Evolutionary conservation across 2,888 invertebrate species (phyloP).

Genomic region (Spilosoma lubricipeda): DNA sequence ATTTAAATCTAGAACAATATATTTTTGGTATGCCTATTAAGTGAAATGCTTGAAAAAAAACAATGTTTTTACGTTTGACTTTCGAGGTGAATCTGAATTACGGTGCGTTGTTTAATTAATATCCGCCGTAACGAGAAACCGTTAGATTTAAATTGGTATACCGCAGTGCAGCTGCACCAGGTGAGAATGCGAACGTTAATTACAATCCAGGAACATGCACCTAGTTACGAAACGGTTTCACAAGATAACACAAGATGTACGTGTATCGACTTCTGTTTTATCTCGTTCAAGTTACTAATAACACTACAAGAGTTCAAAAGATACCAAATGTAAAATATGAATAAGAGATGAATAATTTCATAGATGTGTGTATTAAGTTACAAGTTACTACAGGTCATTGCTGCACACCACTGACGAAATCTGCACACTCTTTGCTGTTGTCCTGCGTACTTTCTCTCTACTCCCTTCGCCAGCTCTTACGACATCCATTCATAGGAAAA

Average conservation of each 20-base stretch:
- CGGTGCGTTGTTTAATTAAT: slow-evolving; percentile 37
- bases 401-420: too few relatives aligned
- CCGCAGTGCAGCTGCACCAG: slow-evolving; percentile 12
- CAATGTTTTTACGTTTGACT: not conserved
- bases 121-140: slow-evolving; percentile 28
- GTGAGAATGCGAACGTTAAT: slow-evolving; percentile 38
- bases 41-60: not conserved
- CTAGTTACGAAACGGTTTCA: slow-evolving; percentile 10
- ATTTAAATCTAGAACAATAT: too few relatives aligned
- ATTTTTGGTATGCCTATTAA: not conserved
- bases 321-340: not conserved
- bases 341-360: not conserved
- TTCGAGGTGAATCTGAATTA: not conserved
- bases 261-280: slow-evolving; percentile 16
- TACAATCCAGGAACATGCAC: slow-evolving; percentile 26
- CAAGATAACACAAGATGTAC: slow-evolving; percentile 34
- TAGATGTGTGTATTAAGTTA: not conserved
- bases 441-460: too few relatives aligned
- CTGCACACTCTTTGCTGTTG: too few relatives aligned
- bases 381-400: too few relatives aligned
- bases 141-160: slow-evolving; percentile 19
- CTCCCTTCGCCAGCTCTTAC: too few relatives aligned
- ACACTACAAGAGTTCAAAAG: not conserved
- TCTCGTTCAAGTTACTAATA: not conserved
- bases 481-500: too few relatives aligned